These are phyloP conservation scores for Alexandromys oeconomus DNA, from an alignment of 2,797 vertebrate genomes.

Conservation along the genomic window DNA sequence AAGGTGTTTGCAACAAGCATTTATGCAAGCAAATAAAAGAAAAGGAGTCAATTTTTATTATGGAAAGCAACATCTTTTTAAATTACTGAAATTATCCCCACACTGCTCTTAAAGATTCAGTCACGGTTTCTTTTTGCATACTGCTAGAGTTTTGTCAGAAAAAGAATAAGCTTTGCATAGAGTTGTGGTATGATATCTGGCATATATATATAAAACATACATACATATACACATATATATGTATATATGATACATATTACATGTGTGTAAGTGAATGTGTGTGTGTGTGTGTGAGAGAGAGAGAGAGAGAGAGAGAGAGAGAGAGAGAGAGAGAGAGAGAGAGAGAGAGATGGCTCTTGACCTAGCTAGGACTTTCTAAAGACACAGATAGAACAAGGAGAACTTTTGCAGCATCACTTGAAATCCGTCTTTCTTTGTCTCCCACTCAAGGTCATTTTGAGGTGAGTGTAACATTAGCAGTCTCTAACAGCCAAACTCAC, in stretches of 20 bases:
- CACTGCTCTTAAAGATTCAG: constrained; percentile 52
- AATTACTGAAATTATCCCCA: constrained; percentile 73
- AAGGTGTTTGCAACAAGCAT: constrained; percentile 76
- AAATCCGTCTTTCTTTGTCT: neutral
- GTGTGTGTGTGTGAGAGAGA: neutral
- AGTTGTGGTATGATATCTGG: neutral
- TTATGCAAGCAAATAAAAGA: constrained; percentile 73
- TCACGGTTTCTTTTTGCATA: constrained; percentile 14
- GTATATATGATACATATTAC: no score
- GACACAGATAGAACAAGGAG: neutral
- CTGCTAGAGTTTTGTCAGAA: neutral
- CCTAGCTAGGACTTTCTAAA: neutral
- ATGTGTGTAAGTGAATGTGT: no score
- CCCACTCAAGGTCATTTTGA: neutral
- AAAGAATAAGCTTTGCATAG: neutral
- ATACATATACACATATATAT: neutral
- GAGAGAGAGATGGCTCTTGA: neutral
- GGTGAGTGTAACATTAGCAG: neutral
- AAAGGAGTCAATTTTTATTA: constrained; percentile 71
- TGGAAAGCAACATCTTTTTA: constrained; percentile 59
- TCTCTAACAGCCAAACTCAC: neutral
- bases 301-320: no score
- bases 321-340: no score
- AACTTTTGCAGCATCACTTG: neutral
- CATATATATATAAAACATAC: neutral